Evolutionary conservation across 2,113 vertebrate species (phyloP).

Genomic region (Protobothrops mucrosquamatus): DNA sequence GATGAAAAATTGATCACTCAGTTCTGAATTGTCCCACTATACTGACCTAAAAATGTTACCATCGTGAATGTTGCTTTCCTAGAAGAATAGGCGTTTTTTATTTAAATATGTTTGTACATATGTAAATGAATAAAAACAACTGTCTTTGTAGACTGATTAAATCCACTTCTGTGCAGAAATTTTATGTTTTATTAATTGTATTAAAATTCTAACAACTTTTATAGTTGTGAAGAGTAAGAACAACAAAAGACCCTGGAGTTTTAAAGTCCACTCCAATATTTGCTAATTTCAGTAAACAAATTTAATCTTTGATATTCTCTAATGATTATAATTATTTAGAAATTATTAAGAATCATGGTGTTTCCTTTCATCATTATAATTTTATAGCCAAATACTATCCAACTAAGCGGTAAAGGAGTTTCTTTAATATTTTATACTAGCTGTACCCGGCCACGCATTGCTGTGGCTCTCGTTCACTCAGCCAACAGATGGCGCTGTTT

Average conservation of each 20-base stretch:
- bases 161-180: background rate
- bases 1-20: background rate
- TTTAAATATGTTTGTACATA: slow-evolving; percentile 9
- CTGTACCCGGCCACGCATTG: too few relatives aligned
- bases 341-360: background rate
- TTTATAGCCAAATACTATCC: background rate
- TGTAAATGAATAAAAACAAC: background rate
- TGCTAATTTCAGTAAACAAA: background rate
- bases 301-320: background rate
- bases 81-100: background rate
- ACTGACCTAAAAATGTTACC: slow-evolving; percentile 27
- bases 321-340: background rate
- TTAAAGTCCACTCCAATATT: background rate
- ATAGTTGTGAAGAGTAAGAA: background rate
- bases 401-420: background rate
- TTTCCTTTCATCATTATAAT: background rate
- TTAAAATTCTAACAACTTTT: background rate
- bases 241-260: background rate
- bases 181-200: background rate
- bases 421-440: background rate
- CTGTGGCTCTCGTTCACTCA: too few relatives aligned
- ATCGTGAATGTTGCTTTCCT: background rate
- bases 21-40: slow-evolving; percentile 1
- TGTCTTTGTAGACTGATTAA: slow-evolving; percentile 1
- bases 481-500: too few relatives aligned